Conservation (phyloP, 1,140 invertebrate genomes). For the Heliconius hermathena region DNA sequence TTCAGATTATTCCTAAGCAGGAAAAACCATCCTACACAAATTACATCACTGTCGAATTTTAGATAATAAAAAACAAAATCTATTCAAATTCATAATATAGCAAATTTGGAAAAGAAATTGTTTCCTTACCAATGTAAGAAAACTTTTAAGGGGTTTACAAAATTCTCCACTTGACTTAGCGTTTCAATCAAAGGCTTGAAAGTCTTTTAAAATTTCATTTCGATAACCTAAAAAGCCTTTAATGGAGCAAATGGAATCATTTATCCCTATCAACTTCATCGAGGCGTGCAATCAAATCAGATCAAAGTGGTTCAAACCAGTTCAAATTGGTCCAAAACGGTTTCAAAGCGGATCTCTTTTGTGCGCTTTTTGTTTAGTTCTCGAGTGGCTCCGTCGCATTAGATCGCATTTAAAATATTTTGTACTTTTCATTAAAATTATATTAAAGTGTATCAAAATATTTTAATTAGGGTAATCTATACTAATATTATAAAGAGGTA, state of each 20-base stretch:
- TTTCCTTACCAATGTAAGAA: background rate
- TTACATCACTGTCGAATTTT: no score
- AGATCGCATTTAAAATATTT: constrained; percentile 16
- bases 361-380: constrained; percentile 34
- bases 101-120: background rate
- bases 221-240: constrained; percentile 38
- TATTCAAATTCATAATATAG: background rate
- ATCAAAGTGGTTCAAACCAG: constrained; percentile 38
- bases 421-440: background rate
- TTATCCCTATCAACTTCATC: constrained; percentile 40
- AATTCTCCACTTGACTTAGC: constrained; percentile 29
- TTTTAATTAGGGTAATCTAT: background rate
- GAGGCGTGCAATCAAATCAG: constrained; percentile 39
- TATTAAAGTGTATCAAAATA: background rate
- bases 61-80: no score
- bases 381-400: constrained; percentile 26
- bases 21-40: no score
- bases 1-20: no score
- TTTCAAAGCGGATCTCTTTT: constrained; percentile 25
- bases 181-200: constrained; percentile 34
- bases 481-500: no score
- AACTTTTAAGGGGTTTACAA: background rate
- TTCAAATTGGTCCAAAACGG: constrained; percentile 12
- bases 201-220: constrained; percentile 39
- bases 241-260: constrained; percentile 39